phyloP scores from a whole-genome alignment of 2,888 invertebrate species.

The Globia sparganii region DNA sequence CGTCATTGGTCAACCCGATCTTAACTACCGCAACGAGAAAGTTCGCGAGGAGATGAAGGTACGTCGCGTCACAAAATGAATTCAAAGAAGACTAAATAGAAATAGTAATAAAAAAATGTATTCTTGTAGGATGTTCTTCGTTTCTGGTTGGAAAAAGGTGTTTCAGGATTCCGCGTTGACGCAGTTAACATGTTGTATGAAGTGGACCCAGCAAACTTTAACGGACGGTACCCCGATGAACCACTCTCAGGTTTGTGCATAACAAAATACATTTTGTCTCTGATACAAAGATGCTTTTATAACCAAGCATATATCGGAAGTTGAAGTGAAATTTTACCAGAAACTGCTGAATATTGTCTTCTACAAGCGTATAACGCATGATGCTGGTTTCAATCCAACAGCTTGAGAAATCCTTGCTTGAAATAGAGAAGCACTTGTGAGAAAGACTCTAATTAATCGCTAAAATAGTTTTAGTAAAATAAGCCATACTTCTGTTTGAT shows the following conservation, averaged over 20 bases:
- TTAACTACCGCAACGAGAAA: slow-evolving; percentile 92
- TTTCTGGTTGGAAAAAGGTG: slow-evolving; percentile 95
- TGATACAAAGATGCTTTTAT: not conserved
- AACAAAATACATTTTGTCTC: not conserved
- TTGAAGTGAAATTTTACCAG: not conserved
- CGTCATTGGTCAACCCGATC: slow-evolving; percentile 92
- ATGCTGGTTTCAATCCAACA: not conserved
- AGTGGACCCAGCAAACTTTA: slow-evolving; percentile 75
- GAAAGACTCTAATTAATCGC: not conserved
- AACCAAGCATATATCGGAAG: not conserved
- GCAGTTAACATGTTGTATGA: slow-evolving; percentile 90
- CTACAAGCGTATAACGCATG: not conserved
- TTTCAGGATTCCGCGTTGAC: slow-evolving; percentile 96
- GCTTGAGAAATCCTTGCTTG: not conserved
- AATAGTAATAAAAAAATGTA: not conserved
- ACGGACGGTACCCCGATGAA: slow-evolving; percentile 89
- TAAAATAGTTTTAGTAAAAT: not conserved
- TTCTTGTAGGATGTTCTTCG: slow-evolving; percentile 90
- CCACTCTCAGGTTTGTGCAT: slow-evolving; percentile 82
- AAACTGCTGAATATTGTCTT: slow-evolving; percentile 1
- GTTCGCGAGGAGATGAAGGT: slow-evolving; percentile 91
- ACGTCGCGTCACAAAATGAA: slow-evolving; percentile 23
- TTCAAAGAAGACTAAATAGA: not conserved
- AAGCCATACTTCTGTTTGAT: not conserved
- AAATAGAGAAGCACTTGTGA: not conserved